Evolutionary conservation across 2,797 vertebrate species (phyloP).

Genomic region (Tokudaia muenninki): DNA sequence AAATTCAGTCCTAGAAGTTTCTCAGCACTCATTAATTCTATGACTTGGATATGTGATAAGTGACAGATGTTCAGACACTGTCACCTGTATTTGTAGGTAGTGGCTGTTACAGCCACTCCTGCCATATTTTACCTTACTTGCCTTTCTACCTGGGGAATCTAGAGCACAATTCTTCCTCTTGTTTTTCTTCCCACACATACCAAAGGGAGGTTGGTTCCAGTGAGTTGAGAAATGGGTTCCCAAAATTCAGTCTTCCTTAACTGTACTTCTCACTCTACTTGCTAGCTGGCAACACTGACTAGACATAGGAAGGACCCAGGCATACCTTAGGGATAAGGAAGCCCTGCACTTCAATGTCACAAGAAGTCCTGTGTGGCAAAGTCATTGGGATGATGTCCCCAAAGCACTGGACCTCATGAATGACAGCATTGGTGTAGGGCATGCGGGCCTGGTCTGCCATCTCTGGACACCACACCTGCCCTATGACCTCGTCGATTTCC

Average conservation of each 20-base stretch:
- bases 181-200: neutral
- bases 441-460: slow-evolving; percentile 67
- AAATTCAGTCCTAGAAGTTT: neutral
- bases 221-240: neutral
- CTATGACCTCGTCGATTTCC: neutral
- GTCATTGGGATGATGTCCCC: neutral
- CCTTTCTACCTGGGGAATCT: neutral
- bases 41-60: neutral
- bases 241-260: neutral
- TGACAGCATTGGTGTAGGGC: slow-evolving; percentile 65
- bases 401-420: neutral
- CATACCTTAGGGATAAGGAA: slow-evolving; percentile 78
- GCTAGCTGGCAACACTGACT: too few species aligned
- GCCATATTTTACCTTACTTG: neutral
- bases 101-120: neutral
- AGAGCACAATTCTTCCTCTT: neutral
- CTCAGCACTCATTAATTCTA: neutral
- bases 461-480: slow-evolving; percentile 5
- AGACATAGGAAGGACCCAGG: rapidly evolving
- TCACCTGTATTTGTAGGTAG: neutral
- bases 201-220: neutral
- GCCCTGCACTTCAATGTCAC: neutral
- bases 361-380: neutral
- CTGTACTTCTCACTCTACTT: rapidly evolving
- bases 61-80: neutral